Evolutionary conservation across 2,113 vertebrate genomes (phyloP).

Genomic region (Leptodactylus fuscus): DNA sequence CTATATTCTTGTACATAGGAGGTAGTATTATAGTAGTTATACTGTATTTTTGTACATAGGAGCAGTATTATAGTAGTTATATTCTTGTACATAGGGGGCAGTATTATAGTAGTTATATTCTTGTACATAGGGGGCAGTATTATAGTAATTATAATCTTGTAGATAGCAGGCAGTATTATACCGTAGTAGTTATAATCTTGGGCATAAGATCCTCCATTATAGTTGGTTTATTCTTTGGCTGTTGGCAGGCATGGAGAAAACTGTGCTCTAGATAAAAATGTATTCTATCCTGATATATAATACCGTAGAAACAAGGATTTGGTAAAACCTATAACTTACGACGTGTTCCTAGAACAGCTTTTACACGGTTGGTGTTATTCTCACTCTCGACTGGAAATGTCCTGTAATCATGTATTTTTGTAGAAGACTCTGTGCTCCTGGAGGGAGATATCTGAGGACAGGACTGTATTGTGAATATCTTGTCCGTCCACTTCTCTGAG

Average conservation of each 20-base stretch:
- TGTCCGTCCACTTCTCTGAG: background rate
- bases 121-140: background rate
- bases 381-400: no score
- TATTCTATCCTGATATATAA: no score
- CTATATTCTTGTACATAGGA: background rate
- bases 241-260: no score
- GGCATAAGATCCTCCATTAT: background rate
- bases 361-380: no score
- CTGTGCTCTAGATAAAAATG: no score
- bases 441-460: background rate
- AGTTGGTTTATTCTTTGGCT: background rate
- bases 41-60: background rate
- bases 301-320: no score
- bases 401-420: background rate
- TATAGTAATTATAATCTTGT: background rate
- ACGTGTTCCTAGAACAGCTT: no score
- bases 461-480: background rate
- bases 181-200: conserved; percentile 8
- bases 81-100: background rate
- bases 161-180: background rate
- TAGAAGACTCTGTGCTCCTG: background rate
- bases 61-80: conserved; percentile 1
- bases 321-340: no score
- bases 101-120: conserved; percentile 7
- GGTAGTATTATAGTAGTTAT: conserved; percentile 9